Base-by-base conservation (phyloP, 2,797 vertebrate species). In the Myotis daubentonii region DNA sequence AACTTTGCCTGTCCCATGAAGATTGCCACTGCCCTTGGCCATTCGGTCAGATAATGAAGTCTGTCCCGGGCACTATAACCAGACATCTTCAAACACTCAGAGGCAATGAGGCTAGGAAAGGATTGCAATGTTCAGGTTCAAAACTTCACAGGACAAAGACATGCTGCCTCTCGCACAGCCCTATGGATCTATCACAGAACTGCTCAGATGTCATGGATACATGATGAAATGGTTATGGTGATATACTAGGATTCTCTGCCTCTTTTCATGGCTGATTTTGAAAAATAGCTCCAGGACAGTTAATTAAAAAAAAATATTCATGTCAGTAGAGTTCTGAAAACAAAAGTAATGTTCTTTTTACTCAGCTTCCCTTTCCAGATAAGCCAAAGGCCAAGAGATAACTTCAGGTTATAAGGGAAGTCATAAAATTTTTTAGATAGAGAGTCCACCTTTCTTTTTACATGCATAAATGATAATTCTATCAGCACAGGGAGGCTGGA, bases 241-340 rank as follows among this genome's bases (percentile, higher is more conserved):
- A 79, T 57, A 76, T 51, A 60, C n/a, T 86, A 87, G 0, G 0
- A 15, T 62, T 44, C 57, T 57, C 5, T 55, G 28, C 33, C 44
- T 55, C 68, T 95, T 80, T 91, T 92, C 47, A 55, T 76, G 81
- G 47, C 6, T 49, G 7, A 36, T 84, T 96, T 94, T 83, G 44
- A 87, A 93, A 93, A 88, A 55, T 22, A 89, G 33, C n/a, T 79
- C 8, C n/a, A 82, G 94, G 97, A 55, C 2, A 96, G 3, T n/a
- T 60, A 91, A 57, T 92, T 55, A 49, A 82, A 94, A 86, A 94
- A 94, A 70, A 89, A 94, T 2, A 82, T 85, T 74, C 5, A 5
- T 89, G 49, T 5, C 33, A 51, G n/a, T 96, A 96, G 74, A 76
- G 20, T 17, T 47, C 86, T 87, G 80, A 95, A 95, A 97, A 41